phyloP scores from a whole-genome alignment of 1,140 invertebrate species.

The Neodiprion pinetum region DNA sequence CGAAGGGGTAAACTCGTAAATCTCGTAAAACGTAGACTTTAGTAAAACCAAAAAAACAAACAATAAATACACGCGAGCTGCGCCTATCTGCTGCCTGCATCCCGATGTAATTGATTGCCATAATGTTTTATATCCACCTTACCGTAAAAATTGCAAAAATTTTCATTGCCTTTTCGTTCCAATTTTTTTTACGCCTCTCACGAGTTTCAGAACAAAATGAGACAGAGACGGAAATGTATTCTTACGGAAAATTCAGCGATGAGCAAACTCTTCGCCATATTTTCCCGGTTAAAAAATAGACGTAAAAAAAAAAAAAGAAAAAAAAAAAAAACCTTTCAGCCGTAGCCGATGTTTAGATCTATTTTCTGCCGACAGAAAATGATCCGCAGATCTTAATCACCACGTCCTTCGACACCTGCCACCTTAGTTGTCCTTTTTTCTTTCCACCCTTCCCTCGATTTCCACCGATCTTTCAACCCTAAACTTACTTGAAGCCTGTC shows the following conservation, averaged over 20 bases:
- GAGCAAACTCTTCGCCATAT: too few relatives aligned
- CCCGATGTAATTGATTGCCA: background rate
- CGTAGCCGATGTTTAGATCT: background rate
- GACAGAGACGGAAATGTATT: too few relatives aligned
- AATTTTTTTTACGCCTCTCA: background rate
- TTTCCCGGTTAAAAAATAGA: too few relatives aligned
- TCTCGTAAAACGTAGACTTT: conserved; percentile 4
- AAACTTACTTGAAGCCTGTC: too few relatives aligned
- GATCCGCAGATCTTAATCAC: background rate
- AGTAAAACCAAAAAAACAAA: background rate
- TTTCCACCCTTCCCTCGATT: too few relatives aligned
- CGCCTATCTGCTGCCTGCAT: too few relatives aligned
- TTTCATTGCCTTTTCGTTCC: background rate
- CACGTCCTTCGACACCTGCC: too few relatives aligned
- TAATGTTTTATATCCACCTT: background rate
- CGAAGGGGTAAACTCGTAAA: background rate
- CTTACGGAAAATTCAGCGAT: too few relatives aligned
- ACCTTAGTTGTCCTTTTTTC: too few relatives aligned
- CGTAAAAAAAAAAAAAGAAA: too few relatives aligned
- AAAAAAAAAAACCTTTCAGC: background rate
- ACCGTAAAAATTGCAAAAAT: background rate
- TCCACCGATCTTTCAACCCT: too few relatives aligned
- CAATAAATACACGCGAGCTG: too few relatives aligned
- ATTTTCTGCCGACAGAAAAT: background rate
- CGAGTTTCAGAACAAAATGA: background rate